Evolutionary conservation across 2,113 vertebrate species (phyloP).

Genomic region (Terrapene triunguis): DNA sequence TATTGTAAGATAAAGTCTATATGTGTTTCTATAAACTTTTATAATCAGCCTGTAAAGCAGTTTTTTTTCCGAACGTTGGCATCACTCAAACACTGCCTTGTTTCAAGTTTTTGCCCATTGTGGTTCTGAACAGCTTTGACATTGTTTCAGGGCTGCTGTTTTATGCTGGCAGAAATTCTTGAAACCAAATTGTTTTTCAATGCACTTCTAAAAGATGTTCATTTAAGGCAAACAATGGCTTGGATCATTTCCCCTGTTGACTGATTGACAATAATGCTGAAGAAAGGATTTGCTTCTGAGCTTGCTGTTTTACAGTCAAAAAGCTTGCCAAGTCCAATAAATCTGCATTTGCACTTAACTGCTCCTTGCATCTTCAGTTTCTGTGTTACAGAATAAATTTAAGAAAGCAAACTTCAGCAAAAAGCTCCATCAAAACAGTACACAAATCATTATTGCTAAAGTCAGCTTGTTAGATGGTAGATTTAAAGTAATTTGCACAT

Average conservation of each 20-base stretch:
- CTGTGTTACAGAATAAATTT: slow-evolving; percentile 11
- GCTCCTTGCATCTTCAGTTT: neutral
- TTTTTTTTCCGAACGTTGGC: neutral
- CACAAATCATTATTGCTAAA: neutral
- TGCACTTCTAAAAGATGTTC: neutral
- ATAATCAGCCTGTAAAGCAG: neutral
- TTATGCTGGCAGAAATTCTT: slow-evolving; percentile 17
- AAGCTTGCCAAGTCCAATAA: slow-evolving; percentile 36
- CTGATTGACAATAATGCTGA: slow-evolving; percentile 38
- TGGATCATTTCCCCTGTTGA: slow-evolving; percentile 26
- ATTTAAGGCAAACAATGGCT: slow-evolving; percentile 36
- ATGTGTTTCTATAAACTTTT: neutral
- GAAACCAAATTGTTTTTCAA: slow-evolving; percentile 26
- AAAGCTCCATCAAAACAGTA: neutral
- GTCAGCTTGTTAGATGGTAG: neutral
- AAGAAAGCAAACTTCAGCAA: slow-evolving; percentile 10
- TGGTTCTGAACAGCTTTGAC: neutral
- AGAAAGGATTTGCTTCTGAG: slow-evolving; percentile 51
- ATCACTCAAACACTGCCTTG: neutral
- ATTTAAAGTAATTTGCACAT: slow-evolving; percentile 25
- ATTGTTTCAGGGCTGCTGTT: neutral
- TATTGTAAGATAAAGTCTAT: neutral
- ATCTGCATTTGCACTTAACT: neutral
- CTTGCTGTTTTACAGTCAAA: slow-evolving; percentile 29
- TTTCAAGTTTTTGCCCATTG: neutral